A percentile compares a stretch with the other conserved stretches of the same genome.
Evolutionary conservation across 2,797 vertebrate species (phyloP).

Genomic region (Alosa sapidissima): DNA sequence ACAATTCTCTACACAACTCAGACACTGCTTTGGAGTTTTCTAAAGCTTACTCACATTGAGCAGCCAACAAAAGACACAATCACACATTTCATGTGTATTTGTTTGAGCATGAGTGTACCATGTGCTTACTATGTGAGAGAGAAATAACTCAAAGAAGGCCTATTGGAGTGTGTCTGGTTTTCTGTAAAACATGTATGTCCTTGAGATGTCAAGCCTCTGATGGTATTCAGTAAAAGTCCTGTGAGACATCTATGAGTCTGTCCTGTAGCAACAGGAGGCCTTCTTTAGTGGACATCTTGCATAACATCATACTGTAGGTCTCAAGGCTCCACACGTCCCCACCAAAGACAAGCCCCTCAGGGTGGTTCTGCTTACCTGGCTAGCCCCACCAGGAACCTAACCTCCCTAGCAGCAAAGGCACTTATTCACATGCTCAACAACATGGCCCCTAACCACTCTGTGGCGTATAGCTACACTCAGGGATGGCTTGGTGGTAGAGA

Average conservation of each 20-base stretch:
- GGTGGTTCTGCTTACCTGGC: neutral
- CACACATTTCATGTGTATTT: neutral
- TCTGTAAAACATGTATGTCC: neutral
- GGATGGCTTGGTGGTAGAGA: too few relatives aligned
- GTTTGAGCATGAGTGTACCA: neutral
- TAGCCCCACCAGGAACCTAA: neutral
- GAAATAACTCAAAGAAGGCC: too few relatives aligned
- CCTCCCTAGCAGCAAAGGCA: neutral
- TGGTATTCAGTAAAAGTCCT: neutral
- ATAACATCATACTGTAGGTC: neutral
- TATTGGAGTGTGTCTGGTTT: neutral
- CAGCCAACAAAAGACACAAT: neutral
- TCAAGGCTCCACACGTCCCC: neutral
- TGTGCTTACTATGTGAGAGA: too few relatives aligned
- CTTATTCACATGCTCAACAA: neutral
- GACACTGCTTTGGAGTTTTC: neutral
- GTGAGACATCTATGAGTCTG: neutral
- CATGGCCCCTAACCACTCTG: neutral
- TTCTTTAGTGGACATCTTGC: neutral
- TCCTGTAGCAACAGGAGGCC: neutral
- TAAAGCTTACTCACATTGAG: neutral
- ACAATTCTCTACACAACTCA: neutral
- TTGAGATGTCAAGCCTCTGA: neutral
- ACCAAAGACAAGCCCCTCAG: neutral
- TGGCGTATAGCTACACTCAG: too few relatives aligned